Conservation (phyloP, 2,888 invertebrate species). For the Lasioglossum malachurum region DNA sequence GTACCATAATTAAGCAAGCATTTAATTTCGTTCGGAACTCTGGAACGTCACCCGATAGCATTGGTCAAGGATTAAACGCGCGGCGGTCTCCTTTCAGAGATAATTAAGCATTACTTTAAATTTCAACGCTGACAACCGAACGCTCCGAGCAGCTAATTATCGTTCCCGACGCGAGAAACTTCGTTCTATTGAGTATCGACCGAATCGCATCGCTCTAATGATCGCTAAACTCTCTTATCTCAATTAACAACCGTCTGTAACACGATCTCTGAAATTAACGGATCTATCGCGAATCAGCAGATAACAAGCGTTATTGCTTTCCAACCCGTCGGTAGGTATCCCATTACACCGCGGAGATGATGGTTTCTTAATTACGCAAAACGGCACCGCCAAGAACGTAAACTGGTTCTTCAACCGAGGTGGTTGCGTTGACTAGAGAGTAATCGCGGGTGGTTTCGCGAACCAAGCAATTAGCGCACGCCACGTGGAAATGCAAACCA, state of each 20-base stretch:
- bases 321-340: neutral
- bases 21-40: neutral
- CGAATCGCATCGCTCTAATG: neutral
- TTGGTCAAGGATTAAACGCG: neutral
- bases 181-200: too few species aligned
- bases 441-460: constrained; percentile 13
- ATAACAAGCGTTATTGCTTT: neutral
- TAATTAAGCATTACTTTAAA: constrained; percentile 11
- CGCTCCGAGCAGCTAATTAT: constrained; percentile 26
- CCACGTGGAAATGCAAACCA: neutral
- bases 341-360: neutral
- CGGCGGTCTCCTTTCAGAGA: neutral
- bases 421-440: neutral
- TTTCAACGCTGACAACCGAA: neutral
- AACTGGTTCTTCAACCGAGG: constrained; percentile 30
- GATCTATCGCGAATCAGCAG: neutral
- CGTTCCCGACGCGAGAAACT: neutral
- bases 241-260: neutral
- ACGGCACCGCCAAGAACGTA: neutral
- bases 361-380: constrained; percentile 28
- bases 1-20: constrained; percentile 34
- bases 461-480: constrained; percentile 20
- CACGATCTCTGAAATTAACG: neutral
- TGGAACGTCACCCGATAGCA: neutral
- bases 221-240: constrained; percentile 10